phyloP scores from a whole-genome alignment of 1,140 invertebrate genomes.

The Drosophila serrata region DNA sequence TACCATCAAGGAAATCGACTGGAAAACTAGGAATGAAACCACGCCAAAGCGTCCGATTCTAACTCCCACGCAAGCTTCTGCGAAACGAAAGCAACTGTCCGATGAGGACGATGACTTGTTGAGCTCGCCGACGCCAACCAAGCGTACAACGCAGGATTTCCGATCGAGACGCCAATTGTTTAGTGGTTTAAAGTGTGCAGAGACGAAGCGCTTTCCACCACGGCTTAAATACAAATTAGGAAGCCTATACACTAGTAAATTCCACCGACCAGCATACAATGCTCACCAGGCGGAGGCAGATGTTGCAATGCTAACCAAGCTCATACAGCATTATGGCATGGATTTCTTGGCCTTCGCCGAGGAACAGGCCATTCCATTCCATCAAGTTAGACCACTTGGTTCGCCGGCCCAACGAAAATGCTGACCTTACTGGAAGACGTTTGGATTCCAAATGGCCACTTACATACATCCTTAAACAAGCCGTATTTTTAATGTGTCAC shows the following conservation, averaged over 20 bases:
- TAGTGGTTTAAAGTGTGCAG: constrained; percentile 38
- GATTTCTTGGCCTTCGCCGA: constrained; percentile 87
- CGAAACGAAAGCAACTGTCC: constrained; percentile 41
- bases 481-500: not conserved
- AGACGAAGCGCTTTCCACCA: constrained; percentile 53
- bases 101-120: constrained; percentile 21
- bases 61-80: not conserved
- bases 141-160: constrained; percentile 13
- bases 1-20: constrained; percentile 34
- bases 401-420: not conserved
- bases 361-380: constrained; percentile 85
- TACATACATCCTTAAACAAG: not conserved
- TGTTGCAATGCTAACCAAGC: constrained; percentile 87
- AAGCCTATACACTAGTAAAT: constrained; percentile 86
- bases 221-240: constrained; percentile 86
- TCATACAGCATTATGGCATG: constrained; percentile 86
- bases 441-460: not conserved
- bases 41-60: constrained; percentile 82
- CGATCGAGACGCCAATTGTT: constrained; percentile 57
- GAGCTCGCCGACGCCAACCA: constrained; percentile 9
- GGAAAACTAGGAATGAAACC: constrained; percentile 82
- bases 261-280: constrained; percentile 81
- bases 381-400: constrained; percentile 59
- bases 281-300: constrained; percentile 88
- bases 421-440: not conserved